Base-by-base conservation (phyloP, 2,888 invertebrate species). In the Pristionchus mayeri region DNA sequence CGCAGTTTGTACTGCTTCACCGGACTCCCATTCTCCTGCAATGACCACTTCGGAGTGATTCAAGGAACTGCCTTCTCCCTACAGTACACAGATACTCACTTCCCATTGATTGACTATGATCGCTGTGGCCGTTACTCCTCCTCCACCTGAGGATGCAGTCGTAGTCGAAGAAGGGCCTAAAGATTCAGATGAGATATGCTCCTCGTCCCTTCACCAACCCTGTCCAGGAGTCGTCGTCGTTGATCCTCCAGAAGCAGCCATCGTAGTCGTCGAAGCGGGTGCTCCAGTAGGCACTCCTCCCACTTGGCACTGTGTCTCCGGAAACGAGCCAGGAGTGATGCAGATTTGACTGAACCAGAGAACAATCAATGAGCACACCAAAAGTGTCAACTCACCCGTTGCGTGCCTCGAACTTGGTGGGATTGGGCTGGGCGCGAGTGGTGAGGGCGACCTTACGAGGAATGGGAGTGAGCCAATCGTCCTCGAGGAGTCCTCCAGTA, bases 391-490 rank as follows among this genome's bases (percentile, higher is more conserved):
- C 50, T 76, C 76, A 82, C 82, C 67, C 67, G 48, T 67, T 67
- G 13, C 21, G n/a, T 11, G 34, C 50, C 21, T 44, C n/a, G 52
- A 82, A 63, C 37, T 48, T 82, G 27, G 82, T 82, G 1, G 82
- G 82, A 67, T 63, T 63, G 24, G 82, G 82, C 34, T 67, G 63
- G 16, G 67, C 82, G n/a, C 50, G 44, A 16, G 21, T 50, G 48
- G 67, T 48, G 37, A 82, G 67, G 13, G 24, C 50, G 44, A 82
- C 27, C 50, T 82, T 82, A 21, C 82, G 60, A 27, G 60, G 63
- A 24, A 67, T 85, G n/a, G 79, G 63, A 3, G 84, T 82, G n/a
- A 27, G 34, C 85, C 85, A 85, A 54, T 85, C 85, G 34, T 83
- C 84, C 21, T 54, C 48, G 27, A 85, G 79, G 0, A 85, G 78